These are phyloP conservation scores for Xenus cinereus DNA, from an alignment of 2,113 vertebrate species.

Conservation along the genomic window DNA sequence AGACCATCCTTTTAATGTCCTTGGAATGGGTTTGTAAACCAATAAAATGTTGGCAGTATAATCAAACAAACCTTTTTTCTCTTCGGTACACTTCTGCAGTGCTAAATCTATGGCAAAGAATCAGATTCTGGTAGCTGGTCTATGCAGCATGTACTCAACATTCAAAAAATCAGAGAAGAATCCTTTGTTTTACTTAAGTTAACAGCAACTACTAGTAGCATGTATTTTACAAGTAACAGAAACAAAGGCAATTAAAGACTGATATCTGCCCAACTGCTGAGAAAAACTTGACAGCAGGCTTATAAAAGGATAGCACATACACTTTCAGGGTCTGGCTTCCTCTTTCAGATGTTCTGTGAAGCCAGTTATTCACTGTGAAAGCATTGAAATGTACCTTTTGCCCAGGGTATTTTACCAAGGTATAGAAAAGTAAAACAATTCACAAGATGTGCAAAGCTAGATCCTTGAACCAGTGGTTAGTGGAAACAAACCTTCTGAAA, in stretches of 20 bases:
- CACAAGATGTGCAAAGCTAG: not conserved
- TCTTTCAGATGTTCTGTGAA: not conserved
- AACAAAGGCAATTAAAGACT: not conserved
- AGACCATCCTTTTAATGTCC: not conserved
- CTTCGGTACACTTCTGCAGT: not conserved
- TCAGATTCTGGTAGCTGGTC: not conserved
- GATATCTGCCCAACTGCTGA: not conserved
- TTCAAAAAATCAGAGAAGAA: not conserved
- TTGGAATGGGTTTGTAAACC: not conserved
- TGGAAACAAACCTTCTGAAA: not conserved
- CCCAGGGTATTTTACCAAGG: not conserved
- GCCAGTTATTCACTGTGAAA: not conserved
- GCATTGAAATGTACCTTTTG: not conserved
- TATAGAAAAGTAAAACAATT: not conserved
- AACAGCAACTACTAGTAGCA: not conserved
- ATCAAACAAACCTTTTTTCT: not conserved
- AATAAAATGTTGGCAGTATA: not conserved
- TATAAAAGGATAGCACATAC: not conserved
- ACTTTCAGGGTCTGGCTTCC: not conserved
- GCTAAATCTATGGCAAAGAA: not conserved
- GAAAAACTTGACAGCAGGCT: not conserved
- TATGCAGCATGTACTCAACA: not conserved
- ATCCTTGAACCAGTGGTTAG: not conserved
- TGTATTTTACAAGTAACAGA: not conserved
- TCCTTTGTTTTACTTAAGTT: not conserved